These are phyloP conservation scores for Megathymus violae DNA, from an alignment of 1,140 invertebrate species.

Conservation along the genomic window DNA sequence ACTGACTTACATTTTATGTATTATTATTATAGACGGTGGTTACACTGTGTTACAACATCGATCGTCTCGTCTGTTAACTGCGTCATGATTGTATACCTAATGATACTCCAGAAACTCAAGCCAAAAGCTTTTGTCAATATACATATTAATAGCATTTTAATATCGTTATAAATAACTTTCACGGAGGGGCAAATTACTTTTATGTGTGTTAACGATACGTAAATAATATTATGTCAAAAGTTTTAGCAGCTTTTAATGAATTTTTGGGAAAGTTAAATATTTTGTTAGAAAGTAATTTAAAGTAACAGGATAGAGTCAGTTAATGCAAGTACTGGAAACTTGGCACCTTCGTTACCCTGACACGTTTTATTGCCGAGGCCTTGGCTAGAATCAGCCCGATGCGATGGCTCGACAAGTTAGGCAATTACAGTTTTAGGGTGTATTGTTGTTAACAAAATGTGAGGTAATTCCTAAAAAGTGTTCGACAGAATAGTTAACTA, in stretches of 20 bases:
- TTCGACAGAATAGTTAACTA: no score
- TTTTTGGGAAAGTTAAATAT: slow-evolving; percentile 32
- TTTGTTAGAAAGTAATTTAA: slow-evolving; percentile 32
- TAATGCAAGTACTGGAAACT: slow-evolving; percentile 16
- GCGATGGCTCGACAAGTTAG: not conserved
- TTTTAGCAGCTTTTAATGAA: slow-evolving; percentile 26
- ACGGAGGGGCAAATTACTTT: not conserved
- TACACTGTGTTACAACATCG: no score
- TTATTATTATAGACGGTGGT: no score
- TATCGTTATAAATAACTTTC: slow-evolving; percentile 18
- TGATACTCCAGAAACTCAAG: not conserved
- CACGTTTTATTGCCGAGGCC: not conserved
- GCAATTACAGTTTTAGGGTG: not conserved
- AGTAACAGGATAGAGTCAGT: slow-evolving; percentile 22
- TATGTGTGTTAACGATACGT: slow-evolving; percentile 19
- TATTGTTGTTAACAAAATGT: no score
- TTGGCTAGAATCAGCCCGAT: not conserved
- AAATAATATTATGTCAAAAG: slow-evolving; percentile 12
- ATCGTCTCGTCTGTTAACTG: not conserved
- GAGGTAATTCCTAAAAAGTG: no score
- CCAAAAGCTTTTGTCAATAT: not conserved
- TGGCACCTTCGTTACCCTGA: slow-evolving; percentile 11
- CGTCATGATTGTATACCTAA: not conserved
- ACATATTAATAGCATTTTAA: slow-evolving; percentile 12
- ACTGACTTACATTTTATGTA: no score